A percentile compares a stretch with the other conserved stretches of the same genome.
These are phyloP conservation scores for Euwallacea similis DNA, from an alignment of 1,140 invertebrate species.

Conservation along the genomic window DNA sequence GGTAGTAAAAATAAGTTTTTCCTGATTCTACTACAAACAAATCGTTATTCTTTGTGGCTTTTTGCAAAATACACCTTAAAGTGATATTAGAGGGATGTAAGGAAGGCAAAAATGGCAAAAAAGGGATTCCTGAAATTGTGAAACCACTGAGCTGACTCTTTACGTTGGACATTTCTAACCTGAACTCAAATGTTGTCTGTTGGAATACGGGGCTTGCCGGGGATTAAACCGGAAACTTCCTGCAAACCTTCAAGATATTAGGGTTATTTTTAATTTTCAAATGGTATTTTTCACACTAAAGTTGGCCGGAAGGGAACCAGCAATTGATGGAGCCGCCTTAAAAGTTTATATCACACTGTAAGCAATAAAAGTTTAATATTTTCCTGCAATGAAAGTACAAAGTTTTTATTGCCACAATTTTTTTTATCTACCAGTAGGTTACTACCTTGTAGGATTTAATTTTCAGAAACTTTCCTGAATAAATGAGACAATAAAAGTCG, in stretches of 20 bases:
- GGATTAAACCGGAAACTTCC: background rate
- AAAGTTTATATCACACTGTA: background rate
- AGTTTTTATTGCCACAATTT: conserved; percentile 11
- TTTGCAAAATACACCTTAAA: too few species aligned
- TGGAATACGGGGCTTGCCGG: background rate
- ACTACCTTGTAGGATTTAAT: conserved; percentile 11
- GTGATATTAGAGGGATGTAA: too few species aligned
- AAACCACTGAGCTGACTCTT: too few species aligned
- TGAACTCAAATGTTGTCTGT: background rate
- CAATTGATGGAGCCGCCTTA: background rate
- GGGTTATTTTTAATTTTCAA: background rate
- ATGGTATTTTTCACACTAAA: background rate
- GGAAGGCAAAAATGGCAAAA: too few species aligned
- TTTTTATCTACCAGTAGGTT: background rate
- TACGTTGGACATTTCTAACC: too few species aligned
- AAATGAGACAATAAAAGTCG: background rate
- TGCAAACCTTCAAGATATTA: background rate
- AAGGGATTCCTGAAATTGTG: too few species aligned
- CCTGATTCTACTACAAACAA: too few species aligned
- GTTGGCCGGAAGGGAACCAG: background rate
- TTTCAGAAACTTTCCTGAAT: background rate
- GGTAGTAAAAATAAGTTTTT: too few species aligned
- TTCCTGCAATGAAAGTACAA: background rate
- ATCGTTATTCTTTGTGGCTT: too few species aligned
- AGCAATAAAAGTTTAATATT: conserved; percentile 11